These are phyloP conservation scores for Cavia porcellus DNA, from an alignment of 2,113 vertebrate species.

Conservation along the genomic window DNA sequence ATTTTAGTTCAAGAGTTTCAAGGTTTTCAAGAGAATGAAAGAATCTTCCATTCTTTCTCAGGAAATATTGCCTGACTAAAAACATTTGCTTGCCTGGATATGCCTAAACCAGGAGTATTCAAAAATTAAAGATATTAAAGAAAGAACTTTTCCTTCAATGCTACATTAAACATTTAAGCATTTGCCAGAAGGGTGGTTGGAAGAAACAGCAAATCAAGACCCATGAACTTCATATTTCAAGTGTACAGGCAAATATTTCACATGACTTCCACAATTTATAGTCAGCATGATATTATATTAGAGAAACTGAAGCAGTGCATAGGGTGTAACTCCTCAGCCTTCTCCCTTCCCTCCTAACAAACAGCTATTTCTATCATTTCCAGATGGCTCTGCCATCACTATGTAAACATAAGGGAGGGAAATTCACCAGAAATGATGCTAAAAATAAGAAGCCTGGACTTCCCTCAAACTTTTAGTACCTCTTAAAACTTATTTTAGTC, in stretches of 20 bases:
- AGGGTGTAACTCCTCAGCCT: constrained; percentile 76
- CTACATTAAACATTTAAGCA: constrained; percentile 73
- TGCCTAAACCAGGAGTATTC: constrained; percentile 73
- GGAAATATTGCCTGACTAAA: constrained; percentile 65
- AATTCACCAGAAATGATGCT: constrained; percentile 85
- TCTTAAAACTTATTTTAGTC: constrained; percentile 72
- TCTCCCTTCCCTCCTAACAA: constrained; percentile 48
- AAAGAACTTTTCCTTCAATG: constrained; percentile 76
- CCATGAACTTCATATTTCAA: constrained; percentile 56
- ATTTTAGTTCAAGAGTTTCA: constrained; percentile 24
- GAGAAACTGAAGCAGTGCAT: constrained; percentile 67
- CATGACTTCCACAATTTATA: constrained; percentile 60
- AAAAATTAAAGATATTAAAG: constrained; percentile 80
- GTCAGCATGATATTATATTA: constrained; percentile 49
- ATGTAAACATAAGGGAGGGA: constrained; percentile 87
- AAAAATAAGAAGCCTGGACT: constrained; percentile 87
- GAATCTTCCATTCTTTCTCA: constrained; percentile 58
- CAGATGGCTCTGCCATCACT: constrained; percentile 87
- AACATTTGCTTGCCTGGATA: constrained; percentile 63
- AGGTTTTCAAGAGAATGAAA: constrained; percentile 44
- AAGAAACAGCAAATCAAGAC: constrained; percentile 66
- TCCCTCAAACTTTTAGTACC: constrained; percentile 81
- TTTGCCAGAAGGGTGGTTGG: constrained; percentile 80
- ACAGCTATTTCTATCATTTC: constrained; percentile 85
- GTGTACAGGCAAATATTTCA: constrained; percentile 60